Evolutionary conservation across 2,113 vertebrate genomes (phyloP), one percentile per base, ranked within the genome.

Genomic region (Semicossyphus pulcher): DNA sequence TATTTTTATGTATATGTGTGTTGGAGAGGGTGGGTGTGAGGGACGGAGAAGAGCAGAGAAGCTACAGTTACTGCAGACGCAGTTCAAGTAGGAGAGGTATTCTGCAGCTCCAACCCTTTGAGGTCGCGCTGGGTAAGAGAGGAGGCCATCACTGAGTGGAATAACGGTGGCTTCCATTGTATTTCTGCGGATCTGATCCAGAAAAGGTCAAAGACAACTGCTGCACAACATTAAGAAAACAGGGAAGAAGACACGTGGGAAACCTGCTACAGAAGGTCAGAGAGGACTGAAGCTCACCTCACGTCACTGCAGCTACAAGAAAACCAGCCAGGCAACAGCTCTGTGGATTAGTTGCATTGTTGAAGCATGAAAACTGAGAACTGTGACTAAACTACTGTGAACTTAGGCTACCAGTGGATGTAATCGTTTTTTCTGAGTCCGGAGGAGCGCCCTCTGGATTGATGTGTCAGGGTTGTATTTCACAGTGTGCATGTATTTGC

Each of bases 391-490:
- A n/a, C n/a, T n/a, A 28, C 16, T 8, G 4, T 31, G 60, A 7
- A 20, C 54, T 29, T 29, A 61, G 53, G 48, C 31, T 20, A 21
- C 25, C 1, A 8, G 58, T 26, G 54, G 25, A 61, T 28, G 15
- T 28, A 26, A 12, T 4, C 31, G 3, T 41, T 25, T 37, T 0
- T 2, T 10, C 49, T 56, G 58, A 79, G 39, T 68, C 66, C 29
- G 54, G 42, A 73, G n/a, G n/a, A n/a, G n/a, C n/a, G n/a, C n/a
- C n/a, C 1, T 60, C 51, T 68, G 58, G 64, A n/a, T n/a, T n/a
- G n/a, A n/a, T 63, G 28, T 42, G 54, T 71, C 36, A 10, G 25
- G 51, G 51, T 32, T 73, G 78, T 68, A 72, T 78, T 85, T 80
- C 47, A 78, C 36, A n/a, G 39, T n/a, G 36, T 25, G 71, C 41